Base-by-base conservation (phyloP, 2,797 vertebrate genomes). In the Menidia menidia region DNA sequence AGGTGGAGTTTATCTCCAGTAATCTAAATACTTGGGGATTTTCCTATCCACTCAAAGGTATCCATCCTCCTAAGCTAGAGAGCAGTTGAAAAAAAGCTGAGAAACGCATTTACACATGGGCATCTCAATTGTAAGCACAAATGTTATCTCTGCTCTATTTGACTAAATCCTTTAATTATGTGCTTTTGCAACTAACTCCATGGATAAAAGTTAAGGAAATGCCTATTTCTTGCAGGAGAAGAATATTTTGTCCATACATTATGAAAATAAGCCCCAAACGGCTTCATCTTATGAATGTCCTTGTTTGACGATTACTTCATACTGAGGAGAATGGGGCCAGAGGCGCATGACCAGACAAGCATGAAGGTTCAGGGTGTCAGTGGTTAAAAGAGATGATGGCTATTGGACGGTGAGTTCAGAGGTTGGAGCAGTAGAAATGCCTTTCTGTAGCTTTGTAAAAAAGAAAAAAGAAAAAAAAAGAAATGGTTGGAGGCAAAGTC, bases 21-120 rank as follows among this genome's bases (percentile, higher is more conserved):
- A 79, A 84, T 73, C 62, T 84, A 57, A 87, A 80, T 66, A 64
- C 78, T 48, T 12, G 7, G 52, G 68, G 74, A 82, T 86, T 75
- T 78, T 68, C 73, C 31, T 50, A 39, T 58, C 52, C 65, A 55
- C 51, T 70, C 58, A 45, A 55, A 50, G 31, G 39, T 3, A 19
- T 8, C 32, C 59, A 68, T 74, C 39, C 45, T 44, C 19, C 10
- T 13, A 11, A n/a, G 3, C 60, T 12, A 8, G 16, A 60, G 51
- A 71, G 56, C 48, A 7, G 48, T 4, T n/a, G 19, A 32, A 42
- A 63, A 70, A 71, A 39, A 25, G 48, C 16, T 57, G 48, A 32
- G 18, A 31, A 51, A 10, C 32, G 39, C 52, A 59, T 16, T 64
- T 32, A 68, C 55, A 51, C n/a, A 41, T 0, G 61, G 13, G 2